phyloP scores from a whole-genome alignment of 2,113 vertebrate genomes.

The Pachyramphus minor region DNA sequence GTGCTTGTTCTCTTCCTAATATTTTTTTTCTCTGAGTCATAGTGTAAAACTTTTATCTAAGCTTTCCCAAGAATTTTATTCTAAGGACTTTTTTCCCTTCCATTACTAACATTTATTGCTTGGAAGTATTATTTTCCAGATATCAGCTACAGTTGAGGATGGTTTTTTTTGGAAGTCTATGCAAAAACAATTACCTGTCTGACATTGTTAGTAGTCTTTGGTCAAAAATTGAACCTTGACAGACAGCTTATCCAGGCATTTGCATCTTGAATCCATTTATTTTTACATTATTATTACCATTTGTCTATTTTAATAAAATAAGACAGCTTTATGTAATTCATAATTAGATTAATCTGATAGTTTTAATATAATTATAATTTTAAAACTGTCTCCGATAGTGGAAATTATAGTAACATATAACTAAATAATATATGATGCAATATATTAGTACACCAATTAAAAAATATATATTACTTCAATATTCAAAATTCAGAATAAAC shows the following conservation, averaged over 20 bases:
- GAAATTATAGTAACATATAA: background rate
- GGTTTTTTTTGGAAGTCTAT: background rate
- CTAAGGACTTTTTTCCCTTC: background rate
- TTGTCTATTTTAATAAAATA: background rate
- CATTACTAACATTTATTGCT: background rate
- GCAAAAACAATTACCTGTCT: background rate
- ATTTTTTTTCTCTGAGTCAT: accelerated
- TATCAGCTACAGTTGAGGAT: background rate
- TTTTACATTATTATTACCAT: background rate
- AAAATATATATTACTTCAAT: background rate
- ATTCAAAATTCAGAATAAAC: background rate
- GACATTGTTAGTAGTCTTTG: background rate
- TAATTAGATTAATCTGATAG: background rate
- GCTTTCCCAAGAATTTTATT: background rate
- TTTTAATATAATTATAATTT: background rate
- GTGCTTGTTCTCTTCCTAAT: background rate
- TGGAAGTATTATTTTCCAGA: background rate
- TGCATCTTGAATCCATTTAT: background rate
- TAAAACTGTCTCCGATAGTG: background rate
- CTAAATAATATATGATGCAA: background rate
- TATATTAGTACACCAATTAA: background rate
- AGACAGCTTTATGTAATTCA: background rate
- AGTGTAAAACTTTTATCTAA: background rate
- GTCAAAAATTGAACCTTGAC: background rate
- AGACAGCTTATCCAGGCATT: background rate